Percentiles rank a stretch among this genome's conserved stretches.
Conservation (phyloP, 2,888 invertebrate genomes). For the Temnothorax rugatulus region DNA sequence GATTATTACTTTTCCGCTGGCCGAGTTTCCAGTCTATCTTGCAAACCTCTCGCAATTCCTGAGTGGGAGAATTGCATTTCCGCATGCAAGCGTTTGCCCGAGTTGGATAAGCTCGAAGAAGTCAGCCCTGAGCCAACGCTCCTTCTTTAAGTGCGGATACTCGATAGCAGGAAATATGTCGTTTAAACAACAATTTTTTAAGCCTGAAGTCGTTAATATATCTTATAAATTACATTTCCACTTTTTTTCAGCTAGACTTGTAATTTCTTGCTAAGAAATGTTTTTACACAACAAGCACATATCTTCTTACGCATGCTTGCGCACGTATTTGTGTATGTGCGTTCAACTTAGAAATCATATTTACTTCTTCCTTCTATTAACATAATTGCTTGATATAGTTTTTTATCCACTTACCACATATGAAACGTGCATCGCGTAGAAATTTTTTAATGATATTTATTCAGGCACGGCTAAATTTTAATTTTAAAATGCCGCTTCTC, state of each 20-base stretch:
- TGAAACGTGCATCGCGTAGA: neutral
- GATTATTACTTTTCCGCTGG: constrained; percentile 49
- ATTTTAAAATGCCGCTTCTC: constrained; percentile 18
- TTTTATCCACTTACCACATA: neutral
- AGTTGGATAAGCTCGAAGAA: neutral
- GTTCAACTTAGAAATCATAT: neutral
- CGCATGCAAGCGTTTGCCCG: neutral
- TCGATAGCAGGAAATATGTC: neutral
- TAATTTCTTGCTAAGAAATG: neutral
- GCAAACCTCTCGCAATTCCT: neutral
- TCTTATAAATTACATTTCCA: neutral
- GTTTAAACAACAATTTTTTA: neutral
- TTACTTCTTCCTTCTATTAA: neutral
- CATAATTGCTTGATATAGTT: neutral
- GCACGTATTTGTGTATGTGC: no score
- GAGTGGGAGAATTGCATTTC: neutral
- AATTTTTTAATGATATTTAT: constrained; percentile 16
- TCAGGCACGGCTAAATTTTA: constrained; percentile 20
- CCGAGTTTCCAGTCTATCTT: constrained; percentile 13
- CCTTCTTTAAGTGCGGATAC: neutral
- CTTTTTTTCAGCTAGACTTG: neutral
- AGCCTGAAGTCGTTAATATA: neutral
- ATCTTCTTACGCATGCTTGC: neutral
- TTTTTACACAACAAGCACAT: neutral
- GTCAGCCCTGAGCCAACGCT: neutral